phyloP scores from a whole-genome alignment of 2,797 vertebrate species.

The Tinamus major region DNA sequence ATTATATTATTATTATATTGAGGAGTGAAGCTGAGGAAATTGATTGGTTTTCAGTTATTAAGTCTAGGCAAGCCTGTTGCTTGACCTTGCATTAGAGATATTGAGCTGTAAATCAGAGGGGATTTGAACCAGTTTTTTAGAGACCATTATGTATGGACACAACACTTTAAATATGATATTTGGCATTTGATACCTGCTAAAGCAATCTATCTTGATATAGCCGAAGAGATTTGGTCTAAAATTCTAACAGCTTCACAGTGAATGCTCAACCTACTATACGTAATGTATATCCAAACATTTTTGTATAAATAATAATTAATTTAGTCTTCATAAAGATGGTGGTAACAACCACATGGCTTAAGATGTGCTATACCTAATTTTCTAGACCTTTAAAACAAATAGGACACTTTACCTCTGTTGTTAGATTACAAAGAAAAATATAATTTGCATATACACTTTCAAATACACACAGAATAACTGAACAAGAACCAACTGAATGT shows the following conservation, averaged over 20 bases:
- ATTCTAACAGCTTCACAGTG: neutral
- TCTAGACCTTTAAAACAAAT: conserved; percentile 12
- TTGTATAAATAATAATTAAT: neutral
- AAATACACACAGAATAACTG: conserved; percentile 10
- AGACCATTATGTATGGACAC: neutral
- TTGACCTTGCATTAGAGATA: neutral
- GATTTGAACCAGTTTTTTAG: neutral
- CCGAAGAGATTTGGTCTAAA: neutral
- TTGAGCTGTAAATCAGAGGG: neutral
- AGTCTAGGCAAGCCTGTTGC: neutral
- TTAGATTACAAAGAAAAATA: conserved; percentile 33
- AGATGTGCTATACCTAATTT: neutral
- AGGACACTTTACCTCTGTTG: neutral
- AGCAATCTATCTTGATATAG: neutral
- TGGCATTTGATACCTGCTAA: neutral
- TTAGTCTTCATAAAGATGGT: neutral
- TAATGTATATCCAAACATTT: neutral
- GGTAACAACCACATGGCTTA: neutral
- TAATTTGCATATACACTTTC: neutral
- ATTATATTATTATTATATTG: neutral
- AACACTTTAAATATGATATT: neutral
- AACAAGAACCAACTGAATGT: neutral
- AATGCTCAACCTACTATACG: neutral
- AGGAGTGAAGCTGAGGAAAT: neutral
- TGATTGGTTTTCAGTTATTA: neutral